Conservation (phyloP, 2,888 invertebrate genomes). For the Eupeodes latifasciatus region DNA sequence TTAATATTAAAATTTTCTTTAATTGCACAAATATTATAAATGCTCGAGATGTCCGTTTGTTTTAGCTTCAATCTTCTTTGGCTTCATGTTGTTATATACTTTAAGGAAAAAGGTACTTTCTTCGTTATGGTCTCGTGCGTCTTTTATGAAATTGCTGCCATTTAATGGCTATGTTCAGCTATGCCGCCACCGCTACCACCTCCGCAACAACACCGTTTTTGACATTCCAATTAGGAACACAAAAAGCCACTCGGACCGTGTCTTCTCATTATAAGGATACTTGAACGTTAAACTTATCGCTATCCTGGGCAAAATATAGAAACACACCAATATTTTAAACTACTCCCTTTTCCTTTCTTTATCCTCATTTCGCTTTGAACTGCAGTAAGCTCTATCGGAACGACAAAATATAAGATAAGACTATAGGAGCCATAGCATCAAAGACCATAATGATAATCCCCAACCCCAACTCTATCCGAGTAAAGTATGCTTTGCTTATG, state of each 20-base stretch:
- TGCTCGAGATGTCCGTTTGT: constrained; percentile 19
- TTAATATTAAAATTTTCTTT: constrained; percentile 67
- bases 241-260: constrained; percentile 35
- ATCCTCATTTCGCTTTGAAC: background rate
- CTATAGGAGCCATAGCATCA: background rate
- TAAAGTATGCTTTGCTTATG: background rate
- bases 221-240: constrained; percentile 54
- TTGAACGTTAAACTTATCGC: constrained; percentile 22
- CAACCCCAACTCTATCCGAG: background rate
- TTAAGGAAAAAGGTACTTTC: background rate
- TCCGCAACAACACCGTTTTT: background rate
- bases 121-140: background rate
- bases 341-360: background rate
- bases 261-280: background rate
- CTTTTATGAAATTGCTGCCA: background rate
- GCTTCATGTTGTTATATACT: constrained; percentile 14
- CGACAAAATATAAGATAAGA: constrained; percentile 29
- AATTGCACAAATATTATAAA: constrained; percentile 64
- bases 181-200: background rate
- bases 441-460: constrained; percentile 39
- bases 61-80: constrained; percentile 12
- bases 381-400: background rate
- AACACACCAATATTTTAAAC: constrained; percentile 33
- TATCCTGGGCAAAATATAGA: constrained; percentile 28
- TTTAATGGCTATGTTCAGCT: background rate